Conservation (phyloP, 2,888 invertebrate genomes). For the Scaptodrosophila latifasciaeformis region DNA sequence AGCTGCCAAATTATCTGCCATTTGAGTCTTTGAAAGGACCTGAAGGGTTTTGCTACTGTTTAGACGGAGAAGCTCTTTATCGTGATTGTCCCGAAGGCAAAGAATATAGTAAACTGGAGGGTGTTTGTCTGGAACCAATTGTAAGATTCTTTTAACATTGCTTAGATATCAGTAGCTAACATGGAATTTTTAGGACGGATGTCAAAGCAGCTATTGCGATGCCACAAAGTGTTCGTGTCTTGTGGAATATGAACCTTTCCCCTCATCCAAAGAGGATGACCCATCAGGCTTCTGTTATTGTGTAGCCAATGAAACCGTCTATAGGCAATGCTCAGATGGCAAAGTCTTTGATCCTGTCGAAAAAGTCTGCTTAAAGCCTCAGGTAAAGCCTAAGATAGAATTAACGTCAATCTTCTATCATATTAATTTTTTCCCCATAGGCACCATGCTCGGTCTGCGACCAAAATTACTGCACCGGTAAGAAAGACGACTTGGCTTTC, state of each 20-base stretch:
- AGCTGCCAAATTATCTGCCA: not conserved
- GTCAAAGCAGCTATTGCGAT: slow-evolving; percentile 21
- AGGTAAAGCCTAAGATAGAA: slow-evolving; percentile 13
- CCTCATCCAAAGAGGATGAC: slow-evolving; percentile 28
- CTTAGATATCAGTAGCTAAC: not conserved
- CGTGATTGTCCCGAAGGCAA: not conserved
- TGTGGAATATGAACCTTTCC: slow-evolving; percentile 22
- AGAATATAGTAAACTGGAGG: not conserved
- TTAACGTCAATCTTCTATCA: not conserved
- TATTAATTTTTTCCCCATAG: slow-evolving; percentile 13
- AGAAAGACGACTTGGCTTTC: slow-evolving; percentile 5
- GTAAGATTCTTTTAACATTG: slow-evolving; percentile 9
- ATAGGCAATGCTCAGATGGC: slow-evolving; percentile 33
- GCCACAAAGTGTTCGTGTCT: slow-evolving; percentile 22
- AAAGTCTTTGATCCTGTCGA: slow-evolving; percentile 18
- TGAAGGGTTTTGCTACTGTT: not conserved
- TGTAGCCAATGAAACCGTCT: slow-evolving; percentile 16
- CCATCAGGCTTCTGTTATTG: slow-evolving; percentile 58
- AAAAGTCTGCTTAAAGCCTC: slow-evolving; percentile 30
- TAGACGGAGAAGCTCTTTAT: not conserved
- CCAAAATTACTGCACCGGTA: slow-evolving; percentile 16
- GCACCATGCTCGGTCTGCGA: slow-evolving; percentile 32
- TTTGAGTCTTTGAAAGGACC: not conserved
- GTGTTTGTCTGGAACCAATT: slow-evolving; percentile 18
- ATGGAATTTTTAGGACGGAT: not conserved